phyloP scores from a whole-genome alignment of 2,888 invertebrate genomes.

The Xylocampa areola region DNA sequence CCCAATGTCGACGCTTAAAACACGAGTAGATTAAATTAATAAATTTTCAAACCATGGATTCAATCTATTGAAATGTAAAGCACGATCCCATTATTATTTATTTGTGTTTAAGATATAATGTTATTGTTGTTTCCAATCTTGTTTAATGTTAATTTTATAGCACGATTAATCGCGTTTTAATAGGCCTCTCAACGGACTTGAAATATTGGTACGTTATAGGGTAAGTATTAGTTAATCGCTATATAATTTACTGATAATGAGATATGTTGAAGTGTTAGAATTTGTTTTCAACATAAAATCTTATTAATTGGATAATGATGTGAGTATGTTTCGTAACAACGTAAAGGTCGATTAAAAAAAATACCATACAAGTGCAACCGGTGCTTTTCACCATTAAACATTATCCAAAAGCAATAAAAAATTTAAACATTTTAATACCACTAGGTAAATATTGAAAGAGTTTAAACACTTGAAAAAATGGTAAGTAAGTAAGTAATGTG shows the following conservation, averaged over 20 bases:
- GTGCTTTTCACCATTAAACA: constrained; percentile 8
- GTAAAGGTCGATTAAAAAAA: too few relatives aligned
- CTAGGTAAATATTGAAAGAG: constrained; percentile 43
- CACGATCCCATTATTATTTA: constrained; percentile 42
- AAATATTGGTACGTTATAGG: constrained; percentile 31
- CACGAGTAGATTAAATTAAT: constrained; percentile 30
- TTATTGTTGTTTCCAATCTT: constrained; percentile 48
- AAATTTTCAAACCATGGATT: constrained; percentile 36
- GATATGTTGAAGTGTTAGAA: constrained; percentile 5
- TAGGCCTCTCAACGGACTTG: constrained; percentile 32
- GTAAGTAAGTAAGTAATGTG: too few relatives aligned
- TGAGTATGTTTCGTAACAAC: too few relatives aligned
- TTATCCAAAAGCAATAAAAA: constrained; percentile 33
- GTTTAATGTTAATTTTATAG: constrained; percentile 51
- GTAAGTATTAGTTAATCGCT: constrained; percentile 9
- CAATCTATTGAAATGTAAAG: constrained; percentile 43
- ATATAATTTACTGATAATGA: constrained; percentile 27
- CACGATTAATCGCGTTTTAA: constrained; percentile 42
- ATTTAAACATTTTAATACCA: constrained; percentile 23
- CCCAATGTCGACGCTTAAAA: constrained; percentile 9
- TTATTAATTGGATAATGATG: background rate
- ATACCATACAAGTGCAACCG: too few relatives aligned
- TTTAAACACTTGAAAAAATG: too few relatives aligned
- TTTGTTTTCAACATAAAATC: constrained; percentile 13
- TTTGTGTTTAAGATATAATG: constrained; percentile 36